Evolutionary conservation across 2,888 invertebrate species (phyloP).

Genomic region (Apeira syringaria): DNA sequence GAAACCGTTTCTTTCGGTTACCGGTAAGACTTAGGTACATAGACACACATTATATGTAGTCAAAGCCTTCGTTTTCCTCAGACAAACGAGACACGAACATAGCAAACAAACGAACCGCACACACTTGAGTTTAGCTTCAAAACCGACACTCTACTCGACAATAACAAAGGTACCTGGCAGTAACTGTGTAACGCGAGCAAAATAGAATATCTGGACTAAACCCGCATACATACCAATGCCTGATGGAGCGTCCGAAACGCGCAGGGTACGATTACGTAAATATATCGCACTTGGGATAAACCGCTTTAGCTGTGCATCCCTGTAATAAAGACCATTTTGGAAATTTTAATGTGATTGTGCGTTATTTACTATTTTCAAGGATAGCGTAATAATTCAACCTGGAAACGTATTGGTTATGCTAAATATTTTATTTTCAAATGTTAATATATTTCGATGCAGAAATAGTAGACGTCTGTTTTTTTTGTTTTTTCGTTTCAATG

Average conservation of each 20-base stretch:
- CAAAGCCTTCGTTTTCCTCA: slow-evolving; percentile 13
- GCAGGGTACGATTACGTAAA: slow-evolving; percentile 18
- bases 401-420: too few species aligned
- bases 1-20: slow-evolving; percentile 9
- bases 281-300: slow-evolving; percentile 16
- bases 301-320: slow-evolving; percentile 4
- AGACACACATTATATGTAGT: slow-evolving; percentile 4
- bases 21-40: slow-evolving; percentile 5
- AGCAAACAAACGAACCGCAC: slow-evolving; percentile 22
- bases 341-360: too few species aligned
- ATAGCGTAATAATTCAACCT: too few species aligned
- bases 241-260: slow-evolving; percentile 11
- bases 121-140: slow-evolving; percentile 12
- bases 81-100: slow-evolving; percentile 14
- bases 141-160: slow-evolving; percentile 12
- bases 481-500: too few species aligned
- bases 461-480: too few species aligned
- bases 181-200: slow-evolving; percentile 7
- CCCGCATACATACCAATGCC: slow-evolving; percentile 5
- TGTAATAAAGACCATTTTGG: too few species aligned
- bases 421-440: too few species aligned
- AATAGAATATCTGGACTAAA: slow-evolving; percentile 17
- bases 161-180: slow-evolving; percentile 8
- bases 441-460: too few species aligned
- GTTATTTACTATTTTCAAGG: too few species aligned